Evolutionary conservation across 2,797 vertebrate genomes (phyloP).

Genomic region (Neoniphon sammara): DNA sequence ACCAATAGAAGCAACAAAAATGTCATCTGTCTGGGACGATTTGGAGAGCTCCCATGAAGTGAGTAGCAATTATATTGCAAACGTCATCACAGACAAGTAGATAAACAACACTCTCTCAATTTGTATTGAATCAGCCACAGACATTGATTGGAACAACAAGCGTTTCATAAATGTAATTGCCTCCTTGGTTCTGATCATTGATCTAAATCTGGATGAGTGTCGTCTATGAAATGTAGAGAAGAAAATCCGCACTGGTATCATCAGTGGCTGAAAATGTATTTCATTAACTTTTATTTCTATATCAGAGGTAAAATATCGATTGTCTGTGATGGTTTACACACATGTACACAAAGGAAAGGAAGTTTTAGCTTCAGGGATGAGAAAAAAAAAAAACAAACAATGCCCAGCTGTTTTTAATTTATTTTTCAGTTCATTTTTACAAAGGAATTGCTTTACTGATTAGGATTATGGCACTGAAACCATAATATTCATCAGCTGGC

Average conservation of each 20-base stretch:
- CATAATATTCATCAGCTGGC: slow-evolving; percentile 52
- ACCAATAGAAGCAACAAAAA: slow-evolving; percentile 67
- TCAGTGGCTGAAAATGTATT: slow-evolving; percentile 52
- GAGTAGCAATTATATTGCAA: slow-evolving; percentile 70
- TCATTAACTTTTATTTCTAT: slow-evolving; percentile 56
- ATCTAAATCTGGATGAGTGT: slow-evolving; percentile 68
- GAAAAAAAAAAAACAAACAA: not conserved
- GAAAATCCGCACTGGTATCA: slow-evolving; percentile 1
- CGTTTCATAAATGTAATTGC: slow-evolving; percentile 74
- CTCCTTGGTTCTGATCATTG: slow-evolving; percentile 75
- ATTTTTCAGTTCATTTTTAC: slow-evolving; percentile 44
- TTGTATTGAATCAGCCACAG: slow-evolving; percentile 69
- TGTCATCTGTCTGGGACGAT: slow-evolving; percentile 74
- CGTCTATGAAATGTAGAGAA: slow-evolving; percentile 38
- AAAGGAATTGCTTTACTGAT: not conserved
- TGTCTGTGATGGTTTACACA: slow-evolving; percentile 37
- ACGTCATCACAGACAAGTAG: slow-evolving; percentile 71
- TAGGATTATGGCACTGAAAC: slow-evolving; percentile 23
- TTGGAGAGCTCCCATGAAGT: slow-evolving; percentile 73
- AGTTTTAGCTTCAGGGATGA: not conserved
- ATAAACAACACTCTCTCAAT: slow-evolving; percentile 71
- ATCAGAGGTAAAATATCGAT: slow-evolving; percentile 43
- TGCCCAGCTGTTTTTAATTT: slow-evolving; percentile 26
- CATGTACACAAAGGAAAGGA: slow-evolving; percentile 10
- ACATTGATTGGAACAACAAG: slow-evolving; percentile 70